These are phyloP conservation scores for Lochmaea capreae DNA, from an alignment of 2,888 invertebrate species.

Conservation along the genomic window DNA sequence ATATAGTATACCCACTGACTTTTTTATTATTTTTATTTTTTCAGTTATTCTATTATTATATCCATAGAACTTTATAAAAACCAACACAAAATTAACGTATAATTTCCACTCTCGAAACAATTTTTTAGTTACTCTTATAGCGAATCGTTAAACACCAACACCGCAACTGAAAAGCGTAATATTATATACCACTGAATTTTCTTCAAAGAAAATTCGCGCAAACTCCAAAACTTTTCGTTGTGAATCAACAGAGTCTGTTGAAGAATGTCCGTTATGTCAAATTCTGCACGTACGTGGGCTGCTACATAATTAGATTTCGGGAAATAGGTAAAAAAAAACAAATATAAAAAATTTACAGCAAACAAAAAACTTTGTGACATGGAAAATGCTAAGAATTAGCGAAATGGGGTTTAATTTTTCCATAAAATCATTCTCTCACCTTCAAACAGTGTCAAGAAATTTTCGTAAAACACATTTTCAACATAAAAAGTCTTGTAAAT, in stretches of 20 bases:
- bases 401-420: too few species aligned
- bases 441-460: too few species aligned
- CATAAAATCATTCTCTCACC: too few species aligned
- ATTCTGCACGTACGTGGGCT: too few species aligned
- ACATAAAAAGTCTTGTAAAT: too few species aligned
- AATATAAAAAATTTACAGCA: too few species aligned
- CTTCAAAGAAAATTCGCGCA: conserved; percentile 28
- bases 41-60: neutral
- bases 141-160: neutral
- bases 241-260: conserved; percentile 7
- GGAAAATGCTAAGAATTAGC: too few species aligned
- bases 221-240: conserved; percentile 12
- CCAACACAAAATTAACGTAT: neutral
- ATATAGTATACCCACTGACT: neutral
- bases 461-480: too few species aligned
- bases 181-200: conserved; percentile 21
- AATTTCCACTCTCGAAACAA: conserved; percentile 7
- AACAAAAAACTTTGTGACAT: too few species aligned
- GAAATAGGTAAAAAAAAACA: too few species aligned
- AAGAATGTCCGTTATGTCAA: neutral
- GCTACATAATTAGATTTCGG: too few species aligned
- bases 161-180: conserved; percentile 11
- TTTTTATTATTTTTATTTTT: neutral
- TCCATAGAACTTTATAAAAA: neutral
- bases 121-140: neutral